Percentiles rank a stretch among this genome's conserved stretches.
Conservation (phyloP, 1,140 invertebrate genomes). For the Schmidtea mediterranea region DNA sequence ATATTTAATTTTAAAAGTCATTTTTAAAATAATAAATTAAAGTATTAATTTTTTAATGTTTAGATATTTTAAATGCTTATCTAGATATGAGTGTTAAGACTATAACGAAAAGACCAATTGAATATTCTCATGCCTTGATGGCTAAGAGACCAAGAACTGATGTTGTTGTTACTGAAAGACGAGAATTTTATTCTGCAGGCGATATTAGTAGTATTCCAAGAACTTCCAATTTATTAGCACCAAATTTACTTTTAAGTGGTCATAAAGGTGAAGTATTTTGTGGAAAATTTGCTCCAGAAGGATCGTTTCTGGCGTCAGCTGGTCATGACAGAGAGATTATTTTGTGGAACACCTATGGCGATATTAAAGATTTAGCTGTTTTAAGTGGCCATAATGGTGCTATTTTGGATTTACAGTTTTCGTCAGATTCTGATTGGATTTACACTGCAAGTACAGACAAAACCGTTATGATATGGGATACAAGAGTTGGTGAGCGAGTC, state of each 20-base stretch:
- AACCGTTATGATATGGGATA: constrained; percentile 77
- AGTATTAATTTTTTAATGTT: too few species aligned
- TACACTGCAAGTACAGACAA: constrained; percentile 65
- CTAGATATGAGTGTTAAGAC: too few species aligned
- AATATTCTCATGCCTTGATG: too few species aligned
- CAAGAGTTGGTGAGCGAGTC: constrained; percentile 51
- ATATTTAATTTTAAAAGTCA: too few species aligned
- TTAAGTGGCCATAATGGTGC: constrained; percentile 75
- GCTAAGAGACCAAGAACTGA: too few species aligned
- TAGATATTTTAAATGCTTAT: too few species aligned
- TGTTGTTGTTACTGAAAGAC: too few species aligned
- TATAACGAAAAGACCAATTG: too few species aligned
- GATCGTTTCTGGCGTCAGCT: constrained; percentile 61
- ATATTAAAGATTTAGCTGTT: constrained; percentile 80
- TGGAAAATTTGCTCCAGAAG: constrained; percentile 77
- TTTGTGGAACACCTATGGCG: constrained; percentile 91
- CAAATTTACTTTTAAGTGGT: constrained; percentile 83
- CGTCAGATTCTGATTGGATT: constrained; percentile 47
- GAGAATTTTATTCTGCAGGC: neutral
- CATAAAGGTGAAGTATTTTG: constrained; percentile 85
- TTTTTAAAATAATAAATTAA: too few species aligned
- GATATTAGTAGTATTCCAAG: constrained; percentile 28
- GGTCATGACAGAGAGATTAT: constrained; percentile 90
- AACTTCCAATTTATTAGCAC: constrained; percentile 59
- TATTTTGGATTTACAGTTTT: constrained; percentile 76